These are phyloP conservation scores for Ictalurus furcatus DNA, from an alignment of 2,113 vertebrate genomes.

Conservation along the genomic window DNA sequence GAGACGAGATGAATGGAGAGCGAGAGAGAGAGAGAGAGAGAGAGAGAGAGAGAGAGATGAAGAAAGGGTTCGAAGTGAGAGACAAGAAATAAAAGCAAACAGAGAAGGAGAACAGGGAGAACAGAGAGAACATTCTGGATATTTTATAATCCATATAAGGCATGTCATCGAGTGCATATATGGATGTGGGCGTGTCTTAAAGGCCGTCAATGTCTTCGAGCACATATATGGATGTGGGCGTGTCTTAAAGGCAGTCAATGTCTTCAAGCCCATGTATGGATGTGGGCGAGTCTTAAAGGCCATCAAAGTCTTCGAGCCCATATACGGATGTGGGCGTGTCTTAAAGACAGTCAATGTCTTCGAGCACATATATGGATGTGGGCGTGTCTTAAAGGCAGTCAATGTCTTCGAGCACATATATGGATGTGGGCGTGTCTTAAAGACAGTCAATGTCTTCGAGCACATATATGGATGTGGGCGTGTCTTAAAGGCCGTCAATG, in stretches of 20 bases:
- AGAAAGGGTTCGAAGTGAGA: conserved; percentile 1
- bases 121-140: background rate
- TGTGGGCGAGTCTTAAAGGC: background rate
- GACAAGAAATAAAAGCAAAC: background rate
- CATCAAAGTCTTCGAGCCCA: too few species aligned
- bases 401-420: background rate
- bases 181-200: background rate
- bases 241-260: background rate
- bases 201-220: background rate
- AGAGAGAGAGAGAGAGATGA: background rate
- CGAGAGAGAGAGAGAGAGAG: background rate
- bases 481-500: background rate
- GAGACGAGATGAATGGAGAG: background rate
- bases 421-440: background rate
- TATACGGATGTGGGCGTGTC: too few species aligned
- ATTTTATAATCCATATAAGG: background rate
- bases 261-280: background rate
- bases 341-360: too few species aligned
- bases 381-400: too few species aligned
- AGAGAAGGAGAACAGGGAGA: background rate
- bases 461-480: background rate
- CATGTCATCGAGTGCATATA: background rate
- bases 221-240: too few species aligned
- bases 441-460: background rate
- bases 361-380: too few species aligned